These are phyloP conservation scores for Syrista parreyssii DNA, from an alignment of 2,888 invertebrate species.

Conservation along the genomic window DNA sequence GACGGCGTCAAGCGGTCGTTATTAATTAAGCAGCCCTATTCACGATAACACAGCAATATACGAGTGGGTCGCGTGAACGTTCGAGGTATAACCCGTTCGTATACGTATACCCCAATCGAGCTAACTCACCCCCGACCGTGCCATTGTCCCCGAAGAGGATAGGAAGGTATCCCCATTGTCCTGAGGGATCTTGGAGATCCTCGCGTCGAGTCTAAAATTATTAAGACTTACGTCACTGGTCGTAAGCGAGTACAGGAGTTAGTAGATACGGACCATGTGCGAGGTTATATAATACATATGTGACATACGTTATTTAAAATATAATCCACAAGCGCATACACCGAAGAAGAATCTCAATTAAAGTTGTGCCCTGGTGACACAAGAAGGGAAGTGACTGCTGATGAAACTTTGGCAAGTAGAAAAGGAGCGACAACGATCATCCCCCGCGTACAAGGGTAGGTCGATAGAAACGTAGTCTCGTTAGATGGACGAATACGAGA, in stretches of 20 bases:
- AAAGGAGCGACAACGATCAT: neutral
- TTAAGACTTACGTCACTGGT: neutral
- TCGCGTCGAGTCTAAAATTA: neutral
- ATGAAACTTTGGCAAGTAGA: neutral
- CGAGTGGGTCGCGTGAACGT: neutral
- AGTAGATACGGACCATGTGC: neutral
- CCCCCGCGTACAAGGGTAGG: neutral
- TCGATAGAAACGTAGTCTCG: neutral
- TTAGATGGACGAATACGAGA: neutral
- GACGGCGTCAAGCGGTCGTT: neutral
- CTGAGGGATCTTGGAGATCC: neutral
- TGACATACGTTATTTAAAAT: neutral
- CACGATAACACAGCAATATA: neutral
- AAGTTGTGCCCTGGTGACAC: neutral
- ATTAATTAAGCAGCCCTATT: neutral
- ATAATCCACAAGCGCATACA: neutral
- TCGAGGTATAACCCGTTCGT: neutral
- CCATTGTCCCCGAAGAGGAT: neutral
- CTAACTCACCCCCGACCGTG: neutral
- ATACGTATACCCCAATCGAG: neutral
- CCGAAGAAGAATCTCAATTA: neutral
- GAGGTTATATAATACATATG: neutral
- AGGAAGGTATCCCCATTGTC: neutral
- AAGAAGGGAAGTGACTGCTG: neutral
- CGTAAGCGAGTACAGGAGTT: neutral